Base-by-base conservation (phyloP, 2,888 invertebrate species). In the Helobdella robusta region DNA sequence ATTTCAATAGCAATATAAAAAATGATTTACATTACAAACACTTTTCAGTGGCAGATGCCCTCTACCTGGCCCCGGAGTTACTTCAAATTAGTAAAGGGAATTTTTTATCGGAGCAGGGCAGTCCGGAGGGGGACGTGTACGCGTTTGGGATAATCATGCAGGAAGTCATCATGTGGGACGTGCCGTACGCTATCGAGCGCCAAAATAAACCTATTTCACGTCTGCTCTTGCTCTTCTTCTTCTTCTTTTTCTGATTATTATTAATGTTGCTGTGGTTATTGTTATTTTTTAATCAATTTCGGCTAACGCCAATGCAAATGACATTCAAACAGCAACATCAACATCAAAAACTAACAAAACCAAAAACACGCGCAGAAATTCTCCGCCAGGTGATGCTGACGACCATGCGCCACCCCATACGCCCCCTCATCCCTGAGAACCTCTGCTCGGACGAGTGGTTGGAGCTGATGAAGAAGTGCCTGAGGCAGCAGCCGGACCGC, bases 391-490 rank as follows among this genome's bases (percentile, higher is more conserved):
- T 62, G 11, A 32, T 50, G 50, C n/a, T 28, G 15, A 30, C 20
- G 15, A 25, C n/a, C 1, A 32, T 44, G 11, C 5, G 15, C 1
- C 23, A 30, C 3, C 65, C 67, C 8, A 63, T 60, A 56, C 40
- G 68, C 46, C 68, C 68, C 2, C 34, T 8, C 18, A 35, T 68
- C 18, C 59, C 52, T 15, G 40, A 46, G 15, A 59, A 34, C 20
- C 28, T 25, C n/a, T 63, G 64, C 30, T 25, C 63, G 23, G 30
- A 28, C n/a, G 28, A 28, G 8, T 68, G 68, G 68, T 46, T 50
- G 36, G 52, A 32, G 23, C 36, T 68, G n/a, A 65, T 65, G 65
- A 34, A 52, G 1, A 35, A n/a, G 0, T 68, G 68, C 54, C 66
- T 66, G 67, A 23, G 46, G 6, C 67, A 68, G 25, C 48, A 18